These are phyloP conservation scores for Strix aluco DNA, from an alignment of 2,113 vertebrate genomes.

Conservation along the genomic window DNA sequence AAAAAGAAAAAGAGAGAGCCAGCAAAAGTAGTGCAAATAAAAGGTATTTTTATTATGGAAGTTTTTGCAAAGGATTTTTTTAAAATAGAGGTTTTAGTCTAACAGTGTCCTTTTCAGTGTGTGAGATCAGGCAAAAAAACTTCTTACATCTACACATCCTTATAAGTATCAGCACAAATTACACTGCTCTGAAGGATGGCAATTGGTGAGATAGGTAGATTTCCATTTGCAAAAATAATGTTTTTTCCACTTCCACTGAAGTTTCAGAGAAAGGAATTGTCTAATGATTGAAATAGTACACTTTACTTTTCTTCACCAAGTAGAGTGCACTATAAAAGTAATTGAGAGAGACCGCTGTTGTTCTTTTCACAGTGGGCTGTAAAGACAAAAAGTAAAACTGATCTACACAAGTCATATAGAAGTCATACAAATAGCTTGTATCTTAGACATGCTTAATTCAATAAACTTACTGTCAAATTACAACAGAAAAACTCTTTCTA, in stretches of 20 bases:
- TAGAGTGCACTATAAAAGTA: background rate
- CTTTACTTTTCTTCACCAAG: background rate
- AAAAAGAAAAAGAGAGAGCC: background rate
- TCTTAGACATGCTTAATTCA: background rate
- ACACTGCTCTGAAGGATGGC: background rate
- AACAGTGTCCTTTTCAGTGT: background rate
- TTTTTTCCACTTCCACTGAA: background rate
- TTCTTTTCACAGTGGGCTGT: background rate
- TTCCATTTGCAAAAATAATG: background rate
- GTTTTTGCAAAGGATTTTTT: background rate
- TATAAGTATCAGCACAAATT: background rate
- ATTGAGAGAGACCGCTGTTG: background rate
- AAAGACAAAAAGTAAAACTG: background rate
- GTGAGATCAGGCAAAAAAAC: background rate
- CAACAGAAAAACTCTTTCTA: background rate
- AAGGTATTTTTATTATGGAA: background rate
- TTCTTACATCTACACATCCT: background rate
- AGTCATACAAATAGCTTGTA: background rate
- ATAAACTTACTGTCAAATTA: background rate
- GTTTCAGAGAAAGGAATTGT: background rate
- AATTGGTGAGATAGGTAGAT: background rate
- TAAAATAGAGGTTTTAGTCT: background rate
- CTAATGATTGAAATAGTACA: background rate
- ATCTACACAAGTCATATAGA: background rate
- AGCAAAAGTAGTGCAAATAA: background rate